Evolutionary conservation across 2,113 vertebrate species (phyloP).

Genomic region (Montifringilla adamsi): DNA sequence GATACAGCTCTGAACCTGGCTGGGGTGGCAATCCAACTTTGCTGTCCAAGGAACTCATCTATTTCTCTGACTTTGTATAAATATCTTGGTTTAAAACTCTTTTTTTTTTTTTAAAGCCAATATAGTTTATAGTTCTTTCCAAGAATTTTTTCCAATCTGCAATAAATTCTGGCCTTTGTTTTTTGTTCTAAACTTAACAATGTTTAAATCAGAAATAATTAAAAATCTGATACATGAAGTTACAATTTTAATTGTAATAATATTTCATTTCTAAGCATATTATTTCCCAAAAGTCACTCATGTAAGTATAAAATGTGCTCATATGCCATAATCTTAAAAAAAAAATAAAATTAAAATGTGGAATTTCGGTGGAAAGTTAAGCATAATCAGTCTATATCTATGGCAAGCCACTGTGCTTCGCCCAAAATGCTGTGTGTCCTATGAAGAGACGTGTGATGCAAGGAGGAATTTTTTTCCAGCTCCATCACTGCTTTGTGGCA

Average conservation of each 20-base stretch:
- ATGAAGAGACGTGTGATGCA: neutral
- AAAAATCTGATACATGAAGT: neutral
- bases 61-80: neutral
- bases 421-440: accelerated
- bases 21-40: too few relatives aligned
- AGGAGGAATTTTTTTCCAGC: neutral
- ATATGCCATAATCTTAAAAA: neutral
- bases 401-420: accelerated
- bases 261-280: neutral
- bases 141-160: neutral
- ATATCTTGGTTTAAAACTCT: neutral
- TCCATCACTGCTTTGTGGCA: neutral
- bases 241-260: neutral
- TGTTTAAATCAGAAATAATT: neutral
- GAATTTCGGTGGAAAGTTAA: neutral
- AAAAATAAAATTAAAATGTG: neutral
- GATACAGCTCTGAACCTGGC: neutral
- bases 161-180: neutral
- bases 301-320: neutral
- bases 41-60: neutral
- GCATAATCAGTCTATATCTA: neutral
- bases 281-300: neutral
- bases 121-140: neutral
- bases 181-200: neutral
- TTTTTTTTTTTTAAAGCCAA: neutral